Percentiles rank a stretch among this genome's conserved stretches.
Evolutionary conservation across 2,888 invertebrate species (phyloP).

Genomic region (Tholera decimalis): DNA sequence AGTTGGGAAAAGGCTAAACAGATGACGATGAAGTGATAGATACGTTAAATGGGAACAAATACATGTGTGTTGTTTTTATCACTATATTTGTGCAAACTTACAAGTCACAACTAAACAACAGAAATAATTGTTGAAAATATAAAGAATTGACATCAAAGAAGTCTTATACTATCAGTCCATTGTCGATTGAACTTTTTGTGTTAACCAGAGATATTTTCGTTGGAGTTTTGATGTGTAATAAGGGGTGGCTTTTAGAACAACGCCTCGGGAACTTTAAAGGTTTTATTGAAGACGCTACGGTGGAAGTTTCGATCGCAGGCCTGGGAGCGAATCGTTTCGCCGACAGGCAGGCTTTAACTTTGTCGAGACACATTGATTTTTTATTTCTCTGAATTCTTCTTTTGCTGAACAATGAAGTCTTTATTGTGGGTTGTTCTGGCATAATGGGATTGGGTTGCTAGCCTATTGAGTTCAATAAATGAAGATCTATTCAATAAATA

Average conservation of each 20-base stretch:
- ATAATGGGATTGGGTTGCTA: conserved; percentile 51
- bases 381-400: conserved; percentile 41
- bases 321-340: conserved; percentile 57
- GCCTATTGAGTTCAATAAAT: conserved; percentile 46
- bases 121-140: conserved; percentile 56
- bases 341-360: conserved; percentile 60
- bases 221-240: conserved; percentile 73
- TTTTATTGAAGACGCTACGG: conserved; percentile 68
- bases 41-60: neutral
- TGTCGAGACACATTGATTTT: conserved; percentile 61
- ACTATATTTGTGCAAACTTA: conserved; percentile 25
- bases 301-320: conserved; percentile 59
- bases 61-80: neutral
- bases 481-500: conserved; percentile 31
- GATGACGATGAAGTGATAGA: too few relatives aligned
- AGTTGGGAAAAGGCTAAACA: too few relatives aligned
- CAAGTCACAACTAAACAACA: conserved; percentile 40
- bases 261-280: conserved; percentile 69
- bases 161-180: conserved; percentile 58
- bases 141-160: conserved; percentile 66
- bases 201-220: conserved; percentile 62
- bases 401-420: conserved; percentile 39
- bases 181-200: conserved; percentile 70
- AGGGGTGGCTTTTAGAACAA: conserved; percentile 69
- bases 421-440: conserved; percentile 49